Conservation (phyloP, 1,140 invertebrate species). For the Riptortus pedestris region DNA sequence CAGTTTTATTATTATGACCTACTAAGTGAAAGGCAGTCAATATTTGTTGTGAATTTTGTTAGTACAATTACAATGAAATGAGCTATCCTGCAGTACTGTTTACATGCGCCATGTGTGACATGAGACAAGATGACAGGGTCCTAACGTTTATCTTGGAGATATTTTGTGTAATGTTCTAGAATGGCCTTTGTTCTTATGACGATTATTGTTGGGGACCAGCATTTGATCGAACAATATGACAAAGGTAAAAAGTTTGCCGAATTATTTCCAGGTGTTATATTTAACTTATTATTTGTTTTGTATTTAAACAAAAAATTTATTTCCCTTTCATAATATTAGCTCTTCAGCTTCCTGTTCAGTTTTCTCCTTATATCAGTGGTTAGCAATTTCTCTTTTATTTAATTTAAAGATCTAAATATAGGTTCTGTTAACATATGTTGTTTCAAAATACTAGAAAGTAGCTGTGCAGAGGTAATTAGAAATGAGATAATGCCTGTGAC, state of each 20-base stretch:
- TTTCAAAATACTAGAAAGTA: too few relatives aligned
- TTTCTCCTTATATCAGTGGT: too few relatives aligned
- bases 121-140: constrained; percentile 9
- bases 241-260: constrained; percentile 15
- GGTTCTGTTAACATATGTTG: too few relatives aligned
- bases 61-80: neutral
- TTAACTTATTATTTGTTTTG: too few relatives aligned
- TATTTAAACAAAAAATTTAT: too few relatives aligned
- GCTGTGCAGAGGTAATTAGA: too few relatives aligned
- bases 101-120: neutral
- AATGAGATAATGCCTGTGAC: too few relatives aligned
- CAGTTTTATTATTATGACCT: neutral
- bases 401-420: too few relatives aligned
- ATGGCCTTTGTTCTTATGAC: constrained; percentile 5
- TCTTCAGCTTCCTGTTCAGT: too few relatives aligned
- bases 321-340: too few relatives aligned
- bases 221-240: neutral
- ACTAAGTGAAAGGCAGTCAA: constrained; percentile 5
- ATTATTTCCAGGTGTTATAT: neutral
- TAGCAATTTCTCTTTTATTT: too few relatives aligned
- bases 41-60: constrained; percentile 8
- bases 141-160: constrained; percentile 4
- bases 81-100: neutral
- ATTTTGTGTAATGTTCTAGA: constrained; percentile 1
- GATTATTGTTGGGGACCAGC: constrained; percentile 1